Evolutionary conservation across 2,888 invertebrate species (phyloP).

Genomic region (Folsomia manolachei): DNA sequence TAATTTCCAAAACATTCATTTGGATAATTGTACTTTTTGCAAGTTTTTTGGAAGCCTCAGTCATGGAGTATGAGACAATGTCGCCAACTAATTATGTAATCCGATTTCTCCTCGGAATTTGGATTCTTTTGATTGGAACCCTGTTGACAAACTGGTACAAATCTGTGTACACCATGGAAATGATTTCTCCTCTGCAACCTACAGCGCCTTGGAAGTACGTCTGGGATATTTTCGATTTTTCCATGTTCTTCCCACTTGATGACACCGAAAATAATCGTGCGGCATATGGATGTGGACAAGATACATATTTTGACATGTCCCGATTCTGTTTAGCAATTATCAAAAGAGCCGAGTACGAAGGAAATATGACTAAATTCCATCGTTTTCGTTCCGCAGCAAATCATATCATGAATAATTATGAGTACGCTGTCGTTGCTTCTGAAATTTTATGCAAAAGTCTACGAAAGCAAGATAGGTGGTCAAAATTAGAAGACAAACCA

Average conservation of each 20-base stretch:
- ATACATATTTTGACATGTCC: too few species aligned
- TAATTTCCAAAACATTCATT: background rate
- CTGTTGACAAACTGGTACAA: too few species aligned
- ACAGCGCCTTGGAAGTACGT: background rate
- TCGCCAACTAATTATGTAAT: background rate
- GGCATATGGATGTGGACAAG: background rate
- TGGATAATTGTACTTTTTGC: background rate
- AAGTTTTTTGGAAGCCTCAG: background rate
- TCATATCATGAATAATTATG: too few species aligned
- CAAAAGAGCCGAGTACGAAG: background rate
- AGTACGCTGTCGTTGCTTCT: too few species aligned
- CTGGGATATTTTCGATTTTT: background rate
- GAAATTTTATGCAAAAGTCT: too few species aligned
- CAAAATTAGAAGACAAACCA: background rate
- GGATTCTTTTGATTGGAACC: background rate
- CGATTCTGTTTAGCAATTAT: background rate
- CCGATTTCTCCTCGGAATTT: background rate
- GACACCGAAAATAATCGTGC: background rate
- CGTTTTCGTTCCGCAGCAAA: background rate
- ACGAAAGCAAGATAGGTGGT: background rate
- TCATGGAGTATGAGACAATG: background rate
- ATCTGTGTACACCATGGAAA: too few species aligned
- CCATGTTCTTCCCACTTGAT: background rate
- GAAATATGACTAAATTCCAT: background rate
- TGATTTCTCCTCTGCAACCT: background rate